Evolutionary conservation across 2,113 vertebrate species (phyloP), one percentile per base, ranked within the genome.

Genomic region (Peromyscus leucopus): DNA sequence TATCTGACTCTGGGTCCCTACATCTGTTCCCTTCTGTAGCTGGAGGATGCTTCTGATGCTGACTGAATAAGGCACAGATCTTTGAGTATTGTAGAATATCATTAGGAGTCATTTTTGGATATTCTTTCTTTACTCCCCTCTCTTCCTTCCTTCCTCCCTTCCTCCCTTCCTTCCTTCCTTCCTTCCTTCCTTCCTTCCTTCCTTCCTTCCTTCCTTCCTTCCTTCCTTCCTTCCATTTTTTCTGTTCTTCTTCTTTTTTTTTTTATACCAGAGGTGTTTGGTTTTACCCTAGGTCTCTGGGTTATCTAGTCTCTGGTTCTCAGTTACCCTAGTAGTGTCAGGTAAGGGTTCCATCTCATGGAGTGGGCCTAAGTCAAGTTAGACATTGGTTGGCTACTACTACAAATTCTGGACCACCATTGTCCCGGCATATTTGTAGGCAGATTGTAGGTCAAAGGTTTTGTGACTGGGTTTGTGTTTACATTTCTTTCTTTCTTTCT

Each of bases 81-180:
- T 28, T 28, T 31, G 42, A 78, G 12, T 78, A 48, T 31, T 48
- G 11, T 12, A 78, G 24, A 78, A 48, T 78, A 78, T 31, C 26
- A 78, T 5, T 28, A 31, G 42, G 26, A 78, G 42, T 16, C 26
- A 48, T 78, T 48, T 48, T 48, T 48, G 48, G 75, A 76, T 48
- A 74, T 69, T 36, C 7, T 61, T 61, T 28, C 26, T 11, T 26
- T 11, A 7, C 46, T 6, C 46, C 46, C 26, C 1, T 0, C 3
- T 9, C 5, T 19, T 9, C 51, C 22, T 13, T 13, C 31, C 31
- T 3, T 65, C 26, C 28, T 33, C 17, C 36, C 17, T n/a, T 72
- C 51, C 9, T 11, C 1, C 48, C 9, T 9, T 9, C 24, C 22
- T 22, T 9, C 24, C 2, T 1, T 7, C 22, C 11, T 21, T 7